Conservation (phyloP, 2,797 vertebrate species). For the Tapera naevia region DNA sequence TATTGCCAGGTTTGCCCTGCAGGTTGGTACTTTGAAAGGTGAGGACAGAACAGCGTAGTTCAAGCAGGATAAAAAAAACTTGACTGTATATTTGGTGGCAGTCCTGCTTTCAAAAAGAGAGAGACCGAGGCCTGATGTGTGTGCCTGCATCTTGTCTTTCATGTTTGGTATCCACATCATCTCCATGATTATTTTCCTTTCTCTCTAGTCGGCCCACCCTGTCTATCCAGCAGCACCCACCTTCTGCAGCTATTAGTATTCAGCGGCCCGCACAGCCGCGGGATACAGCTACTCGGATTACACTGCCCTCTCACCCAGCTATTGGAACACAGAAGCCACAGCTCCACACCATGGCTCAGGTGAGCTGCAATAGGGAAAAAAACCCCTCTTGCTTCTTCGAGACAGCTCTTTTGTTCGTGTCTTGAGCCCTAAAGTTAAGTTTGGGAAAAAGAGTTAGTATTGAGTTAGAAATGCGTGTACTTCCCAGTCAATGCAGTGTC, state of each 20-base stretch:
- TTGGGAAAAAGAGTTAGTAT: neutral
- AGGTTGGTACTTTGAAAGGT: rapidly evolving
- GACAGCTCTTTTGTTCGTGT: rapidly evolving
- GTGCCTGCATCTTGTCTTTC: neutral
- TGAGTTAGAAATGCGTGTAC: neutral
- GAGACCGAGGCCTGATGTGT: neutral
- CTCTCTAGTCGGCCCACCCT: conserved; percentile 84
- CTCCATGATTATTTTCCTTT: neutral
- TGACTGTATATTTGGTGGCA: rapidly evolving
- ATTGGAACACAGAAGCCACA: conserved; percentile 90
- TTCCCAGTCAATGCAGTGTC: neutral
- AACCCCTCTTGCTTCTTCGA: neutral
- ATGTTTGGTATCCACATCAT: rapidly evolving
- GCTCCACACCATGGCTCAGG: conserved; percentile 93
- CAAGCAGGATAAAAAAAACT: neutral
- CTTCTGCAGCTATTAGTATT: conserved; percentile 89
- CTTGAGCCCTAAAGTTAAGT: neutral
- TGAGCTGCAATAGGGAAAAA: conserved; percentile 18
- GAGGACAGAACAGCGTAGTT: neutral
- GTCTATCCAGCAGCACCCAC: conserved; percentile 88
- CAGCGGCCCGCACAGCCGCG: conserved; percentile 88
- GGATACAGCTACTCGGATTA: conserved; percentile 89
- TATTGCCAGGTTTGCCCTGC: neutral
- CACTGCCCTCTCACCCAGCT: conserved; percentile 91
- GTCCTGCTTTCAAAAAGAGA: neutral